phyloP scores from a whole-genome alignment of 2,888 invertebrate species.

The Cloeon dipterum region DNA sequence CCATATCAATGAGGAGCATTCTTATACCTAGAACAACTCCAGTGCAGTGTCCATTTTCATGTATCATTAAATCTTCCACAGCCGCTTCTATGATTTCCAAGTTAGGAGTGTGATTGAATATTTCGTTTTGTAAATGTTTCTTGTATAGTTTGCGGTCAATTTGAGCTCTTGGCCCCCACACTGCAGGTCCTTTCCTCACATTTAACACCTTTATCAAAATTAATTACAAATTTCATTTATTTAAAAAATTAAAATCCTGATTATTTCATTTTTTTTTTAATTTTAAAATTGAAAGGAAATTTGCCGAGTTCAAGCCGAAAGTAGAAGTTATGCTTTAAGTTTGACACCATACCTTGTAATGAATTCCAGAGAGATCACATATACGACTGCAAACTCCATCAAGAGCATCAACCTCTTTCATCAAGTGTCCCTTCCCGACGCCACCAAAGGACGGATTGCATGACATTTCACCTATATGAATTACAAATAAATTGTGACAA shows the following conservation, averaged over 20 bases:
- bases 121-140: conserved; percentile 42
- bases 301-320: not conserved
- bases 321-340: too few relatives aligned
- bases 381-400: conserved; percentile 64
- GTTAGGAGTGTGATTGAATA: conserved; percentile 34
- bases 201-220: conserved; percentile 37
- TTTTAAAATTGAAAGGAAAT: too few relatives aligned
- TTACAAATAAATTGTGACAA: conserved; percentile 2
- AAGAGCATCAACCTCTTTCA: conserved; percentile 69
- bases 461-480: conserved; percentile 64
- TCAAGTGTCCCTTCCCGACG: conserved; percentile 73
- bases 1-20: too few relatives aligned
- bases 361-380: conserved; percentile 58
- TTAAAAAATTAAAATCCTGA: too few relatives aligned
- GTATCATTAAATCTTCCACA: conserved; percentile 55
- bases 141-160: conserved; percentile 67
- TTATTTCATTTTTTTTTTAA: not conserved
- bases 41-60: conserved; percentile 19
- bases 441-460: conserved; percentile 88
- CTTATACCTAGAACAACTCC: conserved; percentile 26
- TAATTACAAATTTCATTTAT: too few relatives aligned
- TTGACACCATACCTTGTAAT: conserved; percentile 62
- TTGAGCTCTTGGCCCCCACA: conserved; percentile 73
- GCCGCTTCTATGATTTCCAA: conserved; percentile 42
- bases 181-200: conserved; percentile 60